phyloP scores from a whole-genome alignment of 2,113 vertebrate species.

The Theristicus caerulescens region DNA sequence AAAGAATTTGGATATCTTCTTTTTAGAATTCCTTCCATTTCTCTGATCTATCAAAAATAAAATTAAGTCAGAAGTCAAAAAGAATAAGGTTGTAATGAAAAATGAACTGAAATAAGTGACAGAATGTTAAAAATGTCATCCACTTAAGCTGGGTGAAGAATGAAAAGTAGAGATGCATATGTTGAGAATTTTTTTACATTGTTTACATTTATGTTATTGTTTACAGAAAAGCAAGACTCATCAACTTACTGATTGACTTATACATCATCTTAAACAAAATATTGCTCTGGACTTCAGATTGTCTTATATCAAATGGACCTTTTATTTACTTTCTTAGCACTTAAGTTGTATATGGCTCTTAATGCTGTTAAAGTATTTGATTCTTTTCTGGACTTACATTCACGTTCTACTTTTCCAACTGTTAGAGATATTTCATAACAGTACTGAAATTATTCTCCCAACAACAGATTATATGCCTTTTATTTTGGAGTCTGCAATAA shows the following conservation, averaged over 20 bases:
- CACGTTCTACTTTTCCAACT: neutral
- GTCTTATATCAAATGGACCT: neutral
- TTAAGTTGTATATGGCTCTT: neutral
- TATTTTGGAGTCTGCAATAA: neutral
- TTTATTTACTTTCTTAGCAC: neutral
- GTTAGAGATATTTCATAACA: neutral
- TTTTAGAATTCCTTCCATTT: conserved; percentile 90
- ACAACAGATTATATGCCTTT: neutral
- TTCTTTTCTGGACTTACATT: neutral
- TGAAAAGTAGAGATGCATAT: neutral
- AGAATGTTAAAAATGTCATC: neutral
- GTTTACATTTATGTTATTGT: neutral
- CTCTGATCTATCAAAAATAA: conserved; percentile 82
- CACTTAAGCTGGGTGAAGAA: neutral
- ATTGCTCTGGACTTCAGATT: neutral
- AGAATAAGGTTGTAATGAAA: neutral
- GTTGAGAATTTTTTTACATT: neutral
- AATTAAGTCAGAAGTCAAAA: neutral
- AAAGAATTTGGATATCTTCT: conserved; percentile 89
- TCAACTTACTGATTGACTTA: neutral
- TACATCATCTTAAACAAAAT: neutral
- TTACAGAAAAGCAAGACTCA: neutral
- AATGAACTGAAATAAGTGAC: neutral
- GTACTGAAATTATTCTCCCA: neutral
- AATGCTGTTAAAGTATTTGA: neutral